Evolutionary conservation across 1,140 invertebrate species (phyloP).

Genomic region (Magallana gigas): DNA sequence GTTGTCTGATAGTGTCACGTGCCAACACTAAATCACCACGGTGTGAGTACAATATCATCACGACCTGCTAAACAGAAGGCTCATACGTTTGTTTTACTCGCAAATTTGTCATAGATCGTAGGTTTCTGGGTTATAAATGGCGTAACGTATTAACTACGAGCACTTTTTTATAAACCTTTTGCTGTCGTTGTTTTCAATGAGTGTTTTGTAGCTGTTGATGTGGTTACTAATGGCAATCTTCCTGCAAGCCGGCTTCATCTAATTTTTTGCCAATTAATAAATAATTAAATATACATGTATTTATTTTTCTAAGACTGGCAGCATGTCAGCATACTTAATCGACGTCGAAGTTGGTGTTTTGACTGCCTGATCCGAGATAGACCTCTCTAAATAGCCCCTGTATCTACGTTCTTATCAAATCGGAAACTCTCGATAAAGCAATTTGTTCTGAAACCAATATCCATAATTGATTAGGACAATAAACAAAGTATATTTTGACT

Average conservation of each 20-base stretch:
- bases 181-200: too few species aligned
- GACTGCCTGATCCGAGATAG: neutral
- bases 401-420: neutral
- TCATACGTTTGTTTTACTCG: neutral
- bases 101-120: neutral
- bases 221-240: too few species aligned
- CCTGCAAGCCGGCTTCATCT: too few species aligned
- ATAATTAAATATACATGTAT: neutral
- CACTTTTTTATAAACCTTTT: too few species aligned
- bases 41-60: neutral
- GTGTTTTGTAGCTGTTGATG: too few species aligned
- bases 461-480: conserved; percentile 32
- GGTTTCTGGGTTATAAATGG: too few species aligned
- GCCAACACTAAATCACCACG: neutral
- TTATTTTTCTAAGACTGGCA: neutral
- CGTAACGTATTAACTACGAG: too few species aligned
- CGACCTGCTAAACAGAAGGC: neutral
- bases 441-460: conserved; percentile 13
- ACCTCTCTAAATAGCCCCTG: neutral
- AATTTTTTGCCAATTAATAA: neutral
- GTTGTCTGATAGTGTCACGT: conserved; percentile 32
- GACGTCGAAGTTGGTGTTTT: neutral
- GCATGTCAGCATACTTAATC: neutral
- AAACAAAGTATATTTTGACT: conserved; percentile 38
- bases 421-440: neutral